phyloP scores from a whole-genome alignment of 2,888 invertebrate genomes.

The Drosophila neotestacea region DNA sequence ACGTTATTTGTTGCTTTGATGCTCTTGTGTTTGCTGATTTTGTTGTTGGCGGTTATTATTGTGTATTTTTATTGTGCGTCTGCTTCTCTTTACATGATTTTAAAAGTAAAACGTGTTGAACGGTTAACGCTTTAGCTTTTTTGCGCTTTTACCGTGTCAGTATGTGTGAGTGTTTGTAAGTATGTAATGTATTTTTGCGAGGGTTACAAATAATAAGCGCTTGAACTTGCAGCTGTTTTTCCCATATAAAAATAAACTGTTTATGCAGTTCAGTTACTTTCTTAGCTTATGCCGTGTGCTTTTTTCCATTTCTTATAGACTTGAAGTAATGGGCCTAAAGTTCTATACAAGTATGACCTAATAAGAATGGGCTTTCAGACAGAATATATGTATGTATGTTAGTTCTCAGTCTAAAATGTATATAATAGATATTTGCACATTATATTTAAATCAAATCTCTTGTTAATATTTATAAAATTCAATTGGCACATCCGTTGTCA shows the following conservation, averaged over 20 bases:
- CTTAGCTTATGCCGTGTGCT: slow-evolving; percentile 36
- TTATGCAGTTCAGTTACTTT: slow-evolving; percentile 67
- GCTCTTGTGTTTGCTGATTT: slow-evolving; percentile 5
- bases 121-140: slow-evolving; percentile 54
- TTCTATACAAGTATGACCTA: slow-evolving; percentile 34
- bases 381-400: neutral
- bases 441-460: slow-evolving; percentile 12
- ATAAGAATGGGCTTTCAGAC: slow-evolving; percentile 16
- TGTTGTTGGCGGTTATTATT: slow-evolving; percentile 43
- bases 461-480: slow-evolving; percentile 28
- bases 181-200: slow-evolving; percentile 49
- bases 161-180: slow-evolving; percentile 21
- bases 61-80: slow-evolving; percentile 24
- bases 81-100: slow-evolving; percentile 22
- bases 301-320: slow-evolving; percentile 9
- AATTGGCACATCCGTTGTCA: slow-evolving; percentile 61
- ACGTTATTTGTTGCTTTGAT: slow-evolving; percentile 38
- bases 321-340: neutral
- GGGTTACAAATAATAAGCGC: slow-evolving; percentile 52
- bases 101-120: slow-evolving; percentile 62
- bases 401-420: neutral
- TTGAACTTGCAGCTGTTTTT: slow-evolving; percentile 66
- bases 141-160: slow-evolving; percentile 27
- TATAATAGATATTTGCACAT: neutral
- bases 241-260: slow-evolving; percentile 71